Percentiles rank a stretch among this genome's conserved stretches.
Conservation (phyloP, 1,140 invertebrate species). For the Drosophila pruinosa region DNA sequence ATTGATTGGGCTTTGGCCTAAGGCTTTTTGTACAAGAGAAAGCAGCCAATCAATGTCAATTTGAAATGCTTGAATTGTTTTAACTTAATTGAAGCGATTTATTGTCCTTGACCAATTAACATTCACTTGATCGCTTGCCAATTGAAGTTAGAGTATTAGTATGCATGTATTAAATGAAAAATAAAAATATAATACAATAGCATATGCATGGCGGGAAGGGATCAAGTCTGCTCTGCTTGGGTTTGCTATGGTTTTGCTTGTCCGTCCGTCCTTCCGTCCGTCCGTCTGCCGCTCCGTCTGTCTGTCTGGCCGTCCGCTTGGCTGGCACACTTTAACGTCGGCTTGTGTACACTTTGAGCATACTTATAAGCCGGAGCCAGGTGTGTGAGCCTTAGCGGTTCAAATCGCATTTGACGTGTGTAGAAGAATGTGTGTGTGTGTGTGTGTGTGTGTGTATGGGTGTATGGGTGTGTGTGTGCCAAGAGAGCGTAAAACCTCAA, state of each 20-base stretch:
- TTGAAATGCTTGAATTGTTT: too few relatives aligned
- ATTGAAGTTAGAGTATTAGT: constrained; percentile 7
- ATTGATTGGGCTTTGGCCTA: too few relatives aligned
- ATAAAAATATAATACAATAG: not conserved
- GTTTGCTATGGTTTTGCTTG: not conserved
- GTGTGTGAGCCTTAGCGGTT: constrained; percentile 66
- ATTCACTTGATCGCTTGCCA: too few relatives aligned
- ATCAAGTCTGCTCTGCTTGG: not conserved
- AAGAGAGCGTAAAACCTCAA: constrained; percentile 76
- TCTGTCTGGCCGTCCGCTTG: too few relatives aligned
- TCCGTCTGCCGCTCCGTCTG: not conserved
- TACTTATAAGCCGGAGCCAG: constrained; percentile 46
- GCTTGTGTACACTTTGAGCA: constrained; percentile 20
- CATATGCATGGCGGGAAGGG: not conserved
- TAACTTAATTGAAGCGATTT: too few relatives aligned
- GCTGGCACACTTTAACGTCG: not conserved
- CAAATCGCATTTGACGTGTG: constrained; percentile 69
- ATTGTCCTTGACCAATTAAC: too few relatives aligned
- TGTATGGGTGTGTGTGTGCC: constrained; percentile 33
- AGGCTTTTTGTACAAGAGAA: too few relatives aligned
- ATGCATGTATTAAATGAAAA: constrained; percentile 20
- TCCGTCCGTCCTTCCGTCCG: not conserved
- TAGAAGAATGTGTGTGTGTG: not conserved
- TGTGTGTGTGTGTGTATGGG: too few relatives aligned
- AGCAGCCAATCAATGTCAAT: too few relatives aligned